phyloP scores from a whole-genome alignment of 2,797 vertebrate species.

The Spatula clypeata region DNA sequence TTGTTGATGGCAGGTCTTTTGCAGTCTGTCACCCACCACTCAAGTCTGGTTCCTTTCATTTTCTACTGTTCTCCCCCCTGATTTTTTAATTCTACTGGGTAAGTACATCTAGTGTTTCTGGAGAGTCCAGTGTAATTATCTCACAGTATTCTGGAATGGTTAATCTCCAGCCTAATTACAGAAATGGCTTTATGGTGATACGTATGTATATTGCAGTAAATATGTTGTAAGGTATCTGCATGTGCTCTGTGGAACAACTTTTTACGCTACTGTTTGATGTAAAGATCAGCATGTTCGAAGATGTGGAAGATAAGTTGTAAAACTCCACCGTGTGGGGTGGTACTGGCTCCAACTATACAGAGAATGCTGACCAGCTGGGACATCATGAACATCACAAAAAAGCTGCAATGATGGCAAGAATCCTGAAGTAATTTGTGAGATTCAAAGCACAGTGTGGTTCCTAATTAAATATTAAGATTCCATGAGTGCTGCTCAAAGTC shows the following conservation, averaged over 20 bases:
- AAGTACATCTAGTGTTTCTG: background rate
- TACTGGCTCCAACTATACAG: background rate
- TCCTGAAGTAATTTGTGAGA: background rate
- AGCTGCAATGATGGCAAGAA: background rate
- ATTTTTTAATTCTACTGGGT: background rate
- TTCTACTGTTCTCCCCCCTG: background rate
- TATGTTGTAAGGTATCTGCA: background rate
- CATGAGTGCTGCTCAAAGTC: accelerated
- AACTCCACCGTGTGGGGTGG: background rate
- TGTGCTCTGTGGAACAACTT: accelerated
- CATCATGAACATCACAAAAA: background rate
- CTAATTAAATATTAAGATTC: background rate
- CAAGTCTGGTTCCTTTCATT: background rate
- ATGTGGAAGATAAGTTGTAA: background rate
- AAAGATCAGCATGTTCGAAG: background rate
- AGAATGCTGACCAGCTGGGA: background rate
- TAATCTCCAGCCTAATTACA: background rate
- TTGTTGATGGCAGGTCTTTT: background rate
- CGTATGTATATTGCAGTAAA: too few relatives aligned
- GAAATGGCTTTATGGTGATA: background rate
- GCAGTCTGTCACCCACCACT: accelerated
- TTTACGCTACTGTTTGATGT: background rate
- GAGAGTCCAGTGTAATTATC: background rate
- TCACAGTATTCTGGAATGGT: accelerated
- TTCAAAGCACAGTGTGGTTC: background rate